Conservation (phyloP, 64 coral and sea anemone species). For the Pachyseris speciosa region DNA sequence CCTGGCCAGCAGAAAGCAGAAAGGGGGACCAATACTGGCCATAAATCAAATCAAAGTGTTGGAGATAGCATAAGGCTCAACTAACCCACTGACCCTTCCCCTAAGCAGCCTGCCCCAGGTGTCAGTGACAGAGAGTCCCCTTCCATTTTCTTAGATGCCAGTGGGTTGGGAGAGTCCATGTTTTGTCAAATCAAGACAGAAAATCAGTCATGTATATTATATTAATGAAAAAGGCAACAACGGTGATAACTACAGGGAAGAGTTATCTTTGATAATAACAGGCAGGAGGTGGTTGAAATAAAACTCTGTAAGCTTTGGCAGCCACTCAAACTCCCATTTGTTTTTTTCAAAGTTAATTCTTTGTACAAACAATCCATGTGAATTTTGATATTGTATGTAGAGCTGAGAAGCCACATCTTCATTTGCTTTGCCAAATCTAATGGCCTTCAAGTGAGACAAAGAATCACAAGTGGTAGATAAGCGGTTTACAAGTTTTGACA, state of each 20-base stretch:
- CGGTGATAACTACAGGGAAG: slow-evolving; percentile 40
- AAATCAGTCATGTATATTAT: neutral
- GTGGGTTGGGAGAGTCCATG: neutral
- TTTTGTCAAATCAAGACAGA: neutral
- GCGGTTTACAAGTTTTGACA: slow-evolving; percentile 43
- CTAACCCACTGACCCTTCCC: neutral
- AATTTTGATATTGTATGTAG: slow-evolving; percentile 46
- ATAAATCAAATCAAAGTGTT: neutral
- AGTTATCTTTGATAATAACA: slow-evolving; percentile 63
- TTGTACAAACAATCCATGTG: slow-evolving; percentile 75
- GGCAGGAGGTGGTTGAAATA: slow-evolving; percentile 74
- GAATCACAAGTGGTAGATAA: slow-evolving; percentile 77
- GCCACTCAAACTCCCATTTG: slow-evolving; percentile 77
- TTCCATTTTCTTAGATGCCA: neutral
- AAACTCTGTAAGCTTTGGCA: slow-evolving; percentile 81
- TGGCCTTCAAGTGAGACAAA: slow-evolving; percentile 67
- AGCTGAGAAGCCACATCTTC: slow-evolving; percentile 55
- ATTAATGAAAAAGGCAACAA: neutral
- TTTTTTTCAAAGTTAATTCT: slow-evolving; percentile 70
- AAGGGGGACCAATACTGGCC: neutral
- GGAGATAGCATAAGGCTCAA: neutral
- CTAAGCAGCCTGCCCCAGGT: neutral
- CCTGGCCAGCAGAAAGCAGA: neutral
- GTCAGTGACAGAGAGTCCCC: neutral
- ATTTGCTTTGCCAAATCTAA: slow-evolving; percentile 74